A percentile compares a stretch with the other conserved stretches of the same genome.
Evolutionary conservation across 2,797 vertebrate species (phyloP).

Genomic region (Esox lucius): DNA sequence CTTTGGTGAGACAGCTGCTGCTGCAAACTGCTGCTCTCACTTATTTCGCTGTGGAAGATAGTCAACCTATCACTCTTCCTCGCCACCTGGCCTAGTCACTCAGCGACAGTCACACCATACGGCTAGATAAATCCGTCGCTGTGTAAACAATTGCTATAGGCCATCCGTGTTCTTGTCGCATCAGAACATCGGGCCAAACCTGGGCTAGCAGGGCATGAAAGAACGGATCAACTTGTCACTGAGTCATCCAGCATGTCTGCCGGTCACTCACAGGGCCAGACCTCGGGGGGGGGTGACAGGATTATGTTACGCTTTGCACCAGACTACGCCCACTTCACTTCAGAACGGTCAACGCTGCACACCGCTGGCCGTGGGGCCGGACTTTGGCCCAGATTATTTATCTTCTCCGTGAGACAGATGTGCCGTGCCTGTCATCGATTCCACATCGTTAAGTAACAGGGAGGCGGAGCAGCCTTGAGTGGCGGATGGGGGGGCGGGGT

Average conservation of each 20-base stretch:
- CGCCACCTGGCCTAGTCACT: not conserved
- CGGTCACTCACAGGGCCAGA: not conserved
- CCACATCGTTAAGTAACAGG: not conserved
- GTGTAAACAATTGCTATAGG: not conserved
- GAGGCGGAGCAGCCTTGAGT: not conserved
- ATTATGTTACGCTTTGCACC: not conserved
- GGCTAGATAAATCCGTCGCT: not conserved
- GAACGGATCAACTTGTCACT: not conserved
- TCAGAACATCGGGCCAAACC: not conserved
- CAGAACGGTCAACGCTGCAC: not conserved
- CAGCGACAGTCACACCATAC: conserved; percentile 4
- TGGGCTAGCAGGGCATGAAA: not conserved
- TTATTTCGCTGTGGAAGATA: not conserved
- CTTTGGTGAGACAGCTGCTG: not conserved
- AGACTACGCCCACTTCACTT: not conserved
- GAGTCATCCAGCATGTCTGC: not conserved
- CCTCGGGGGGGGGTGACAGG: not conserved
- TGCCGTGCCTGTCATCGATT: conserved; percentile 1
- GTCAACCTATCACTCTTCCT: not conserved
- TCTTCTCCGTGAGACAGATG: not conserved
- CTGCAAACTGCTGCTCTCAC: not conserved
- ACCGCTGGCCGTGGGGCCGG: not conserved
- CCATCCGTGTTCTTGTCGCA: not conserved
- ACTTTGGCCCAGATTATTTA: not conserved
- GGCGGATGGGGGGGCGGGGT: not conserved